These are phyloP conservation scores for Fragum sueziense DNA, from an alignment of 2,888 invertebrate species.

Conservation along the genomic window DNA sequence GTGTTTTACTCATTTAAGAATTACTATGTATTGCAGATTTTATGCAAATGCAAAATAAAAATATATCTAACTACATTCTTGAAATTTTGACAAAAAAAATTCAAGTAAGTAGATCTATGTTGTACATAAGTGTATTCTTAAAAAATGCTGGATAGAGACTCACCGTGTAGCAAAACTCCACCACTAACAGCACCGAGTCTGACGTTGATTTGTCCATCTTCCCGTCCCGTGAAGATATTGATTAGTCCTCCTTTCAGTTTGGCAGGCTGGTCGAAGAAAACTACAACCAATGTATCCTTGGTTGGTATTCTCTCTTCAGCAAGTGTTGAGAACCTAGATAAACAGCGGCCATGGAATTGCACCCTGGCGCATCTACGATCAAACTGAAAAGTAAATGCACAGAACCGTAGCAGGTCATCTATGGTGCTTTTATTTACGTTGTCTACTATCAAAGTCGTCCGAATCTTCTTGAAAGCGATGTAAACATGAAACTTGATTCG, in stretches of 20 bases:
- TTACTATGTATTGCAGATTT: too few species aligned
- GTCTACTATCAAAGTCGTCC: slow-evolving; percentile 26
- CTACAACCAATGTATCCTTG: slow-evolving; percentile 23
- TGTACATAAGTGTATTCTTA: too few species aligned
- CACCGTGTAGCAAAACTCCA: slow-evolving; percentile 48
- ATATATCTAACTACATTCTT: too few species aligned
- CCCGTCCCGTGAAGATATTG: slow-evolving; percentile 26
- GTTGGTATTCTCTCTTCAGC: slow-evolving; percentile 16
- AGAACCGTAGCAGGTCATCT: slow-evolving; percentile 44
- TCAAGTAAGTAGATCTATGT: too few species aligned
- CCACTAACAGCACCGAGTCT: slow-evolving; percentile 31
- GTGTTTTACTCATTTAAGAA: too few species aligned
- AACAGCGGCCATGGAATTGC: slow-evolving; percentile 24
- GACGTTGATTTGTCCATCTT: slow-evolving; percentile 25
- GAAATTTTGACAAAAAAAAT: too few species aligned
- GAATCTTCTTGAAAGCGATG: slow-evolving; percentile 24
- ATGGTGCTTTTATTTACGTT: slow-evolving; percentile 30
- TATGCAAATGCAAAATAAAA: too few species aligned
- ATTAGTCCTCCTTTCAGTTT: slow-evolving; percentile 28
- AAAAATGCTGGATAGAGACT: too few species aligned
- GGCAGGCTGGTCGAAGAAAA: slow-evolving; percentile 30
- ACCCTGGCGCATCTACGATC: slow-evolving; percentile 25
- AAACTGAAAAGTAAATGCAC: slow-evolving; percentile 38
- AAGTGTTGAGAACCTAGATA: slow-evolving; percentile 22
- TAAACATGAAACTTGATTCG: slow-evolving; percentile 28